Percentiles rank a stretch among this genome's conserved stretches.
These are phyloP conservation scores for Laterallus jamaicensis DNA, from an alignment of 2,113 vertebrate genomes.

Conservation along the genomic window DNA sequence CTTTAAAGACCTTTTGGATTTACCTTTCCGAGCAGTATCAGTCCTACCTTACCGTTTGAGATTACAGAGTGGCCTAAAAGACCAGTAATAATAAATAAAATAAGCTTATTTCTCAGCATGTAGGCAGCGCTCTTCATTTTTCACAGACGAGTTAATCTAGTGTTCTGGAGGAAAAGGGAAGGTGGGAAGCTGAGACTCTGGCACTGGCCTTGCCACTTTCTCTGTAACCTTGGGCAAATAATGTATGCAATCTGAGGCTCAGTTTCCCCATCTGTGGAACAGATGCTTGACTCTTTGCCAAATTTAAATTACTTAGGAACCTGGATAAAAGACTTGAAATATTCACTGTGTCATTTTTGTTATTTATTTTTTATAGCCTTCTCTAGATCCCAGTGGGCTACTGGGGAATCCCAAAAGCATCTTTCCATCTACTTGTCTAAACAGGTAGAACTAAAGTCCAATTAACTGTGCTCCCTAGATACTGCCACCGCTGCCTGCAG, in stretches of 20 bases:
- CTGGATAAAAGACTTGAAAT: neutral
- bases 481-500: neutral
- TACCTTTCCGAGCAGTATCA: neutral
- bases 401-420: conserved; percentile 34
- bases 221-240: conserved; percentile 20
- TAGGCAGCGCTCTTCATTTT: neutral
- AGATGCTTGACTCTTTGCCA: conserved; percentile 32
- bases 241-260: neutral
- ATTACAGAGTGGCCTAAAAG: neutral
- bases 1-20: neutral
- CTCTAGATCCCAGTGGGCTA: neutral
- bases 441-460: conserved; percentile 52
- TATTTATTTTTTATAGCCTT: conserved; percentile 16
- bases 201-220: neutral
- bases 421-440: conserved; percentile 20
- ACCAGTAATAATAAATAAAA: neutral
- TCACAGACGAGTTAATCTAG: neutral
- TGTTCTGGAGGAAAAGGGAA: neutral
- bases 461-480: conserved; percentile 1
- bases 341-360: conserved; percentile 13
- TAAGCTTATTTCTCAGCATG: neutral
- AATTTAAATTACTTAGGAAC: conserved; percentile 8
- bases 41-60: neutral
- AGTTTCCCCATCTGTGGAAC: conserved; percentile 48
- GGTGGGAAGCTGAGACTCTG: neutral